Evolutionary conservation across 2,113 vertebrate genomes (phyloP), one percentile per base, ranked within the genome.

Genomic region (Callipepla californica): DNA sequence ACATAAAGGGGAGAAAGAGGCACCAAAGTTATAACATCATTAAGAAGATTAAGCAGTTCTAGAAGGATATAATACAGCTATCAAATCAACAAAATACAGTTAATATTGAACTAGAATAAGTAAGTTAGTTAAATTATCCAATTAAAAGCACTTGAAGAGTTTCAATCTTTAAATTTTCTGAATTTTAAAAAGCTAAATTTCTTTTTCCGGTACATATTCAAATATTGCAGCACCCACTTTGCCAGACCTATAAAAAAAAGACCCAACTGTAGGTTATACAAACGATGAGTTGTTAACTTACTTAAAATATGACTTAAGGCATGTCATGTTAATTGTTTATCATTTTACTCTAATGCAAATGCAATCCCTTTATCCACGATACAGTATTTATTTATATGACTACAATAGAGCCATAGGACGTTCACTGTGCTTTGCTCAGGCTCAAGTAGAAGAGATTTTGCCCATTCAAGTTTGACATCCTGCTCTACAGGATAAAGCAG

Each of bases 31-130:
- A 70, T 5, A 7, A 45, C 50, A 48, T 3, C 76, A 6, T 69
- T 77, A 67, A 80, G 7, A 76, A 77, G 69, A 81, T 85, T n/a
- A 77, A 48, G 73, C 12, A 77, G 38, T 78, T 47, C 32, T 51
- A 30, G 32, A 59, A 65, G 9, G 26, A 88, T 47, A 80, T 22
- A 92, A 91, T 25, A n/a, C 75, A 89, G 20, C 55, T 59, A 78
- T 51, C 55, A 74, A 87, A 89, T 65, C n/a, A 85, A 58, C 26
- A 62, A 12, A 17, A 81, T 36, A 36, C 16, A 75, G 77, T 86
- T 67, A 85, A 32, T 38, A 88, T 4, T 68, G 51, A 95, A 78
- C 2, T 7, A 11, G 8, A 88, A 53, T 28, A 57, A 84, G 17
- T 61, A 84, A 78, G 84, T 11, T 89, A 63, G 77, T 73, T 65